Evolutionary conservation across 2,888 invertebrate species (phyloP).

Genomic region (Maniola hyperantus): DNA sequence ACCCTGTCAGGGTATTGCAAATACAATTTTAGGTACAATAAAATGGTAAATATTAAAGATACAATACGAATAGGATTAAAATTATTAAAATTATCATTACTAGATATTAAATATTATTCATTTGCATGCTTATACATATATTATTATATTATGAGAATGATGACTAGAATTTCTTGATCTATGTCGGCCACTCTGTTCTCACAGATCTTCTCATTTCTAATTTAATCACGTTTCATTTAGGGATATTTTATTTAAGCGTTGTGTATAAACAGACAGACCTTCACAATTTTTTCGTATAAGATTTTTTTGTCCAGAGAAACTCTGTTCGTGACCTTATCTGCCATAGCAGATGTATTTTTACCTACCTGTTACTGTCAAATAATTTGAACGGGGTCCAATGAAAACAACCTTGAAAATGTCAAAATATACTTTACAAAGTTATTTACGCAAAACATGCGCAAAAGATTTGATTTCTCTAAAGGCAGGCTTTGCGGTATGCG

Average conservation of each 20-base stretch:
- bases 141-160: no score
- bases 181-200: no score
- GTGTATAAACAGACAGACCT: not conserved
- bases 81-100: no score
- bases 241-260: not conserved
- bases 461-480: constrained; percentile 16
- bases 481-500: not conserved
- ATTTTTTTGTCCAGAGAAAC: not conserved
- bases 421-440: constrained; percentile 16
- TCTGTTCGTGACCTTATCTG: constrained; percentile 29
- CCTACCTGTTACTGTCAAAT: constrained; percentile 33
- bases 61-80: no score
- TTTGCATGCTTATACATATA: no score
- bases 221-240: not conserved
- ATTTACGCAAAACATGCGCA: constrained; percentile 21
- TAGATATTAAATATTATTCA: no score
- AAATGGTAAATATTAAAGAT: no score
- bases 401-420: constrained; percentile 29
- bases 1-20: no score
- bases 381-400: constrained; percentile 35
- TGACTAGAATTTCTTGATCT: no score
- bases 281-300: not conserved
- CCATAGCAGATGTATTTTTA: constrained; percentile 27
- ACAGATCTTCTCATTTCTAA: no score
- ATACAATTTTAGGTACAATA: no score